Evolutionary conservation across 2,797 vertebrate genomes (phyloP), one percentile per base, ranked within the genome.

Genomic region (Sorex maritimensis): DNA sequence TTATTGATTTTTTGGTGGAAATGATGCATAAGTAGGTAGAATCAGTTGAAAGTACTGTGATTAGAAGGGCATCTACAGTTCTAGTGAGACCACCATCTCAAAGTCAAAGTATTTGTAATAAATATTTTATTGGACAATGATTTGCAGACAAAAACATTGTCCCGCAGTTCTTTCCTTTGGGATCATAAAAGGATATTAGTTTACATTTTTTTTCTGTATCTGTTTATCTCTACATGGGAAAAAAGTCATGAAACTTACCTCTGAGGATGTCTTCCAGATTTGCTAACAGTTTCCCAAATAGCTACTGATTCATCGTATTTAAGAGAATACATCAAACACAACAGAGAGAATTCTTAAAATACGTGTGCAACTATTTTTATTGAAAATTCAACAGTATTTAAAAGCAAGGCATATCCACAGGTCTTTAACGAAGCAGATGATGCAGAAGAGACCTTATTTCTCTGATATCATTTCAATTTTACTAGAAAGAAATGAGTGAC

Each of bases 401-500:
- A 90, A 96, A 65, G 52, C 26, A 83, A 93, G 23, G 52, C 10
- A n/a, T 38, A 65, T 44, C 58, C 26, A 10, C 23, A 46, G 61
- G 41, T 81, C 69, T 90, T 90, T 69, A 75, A n/a, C 26, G 49
- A 74, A 73, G 21, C 92, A 41, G 44, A 11, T 73, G 41, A 44
- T 74, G 21, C 80, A 73, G 63, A 94, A 90, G 46, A 75, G 15
- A 82, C 17, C n/a, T 79, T 91, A 88, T 95, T 96, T 83, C 87
- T 96, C 92, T 95, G 95, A 93, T 84, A 78, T 96, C 95, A 95
- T 41, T 96, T 97, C 96, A 97, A 97, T 97, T 97, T 95, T 89
- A 96, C 55, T 78, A 92, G 46, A 92, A 90, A 73, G 90, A 97
- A 84, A n/a, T 49, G 0, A 21, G 77, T 95, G 95, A 95, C 95